Percentiles rank a stretch among this genome's conserved stretches.
phyloP scores from a whole-genome alignment of 2,888 invertebrate genomes.

The Xiphydria camelus region DNA sequence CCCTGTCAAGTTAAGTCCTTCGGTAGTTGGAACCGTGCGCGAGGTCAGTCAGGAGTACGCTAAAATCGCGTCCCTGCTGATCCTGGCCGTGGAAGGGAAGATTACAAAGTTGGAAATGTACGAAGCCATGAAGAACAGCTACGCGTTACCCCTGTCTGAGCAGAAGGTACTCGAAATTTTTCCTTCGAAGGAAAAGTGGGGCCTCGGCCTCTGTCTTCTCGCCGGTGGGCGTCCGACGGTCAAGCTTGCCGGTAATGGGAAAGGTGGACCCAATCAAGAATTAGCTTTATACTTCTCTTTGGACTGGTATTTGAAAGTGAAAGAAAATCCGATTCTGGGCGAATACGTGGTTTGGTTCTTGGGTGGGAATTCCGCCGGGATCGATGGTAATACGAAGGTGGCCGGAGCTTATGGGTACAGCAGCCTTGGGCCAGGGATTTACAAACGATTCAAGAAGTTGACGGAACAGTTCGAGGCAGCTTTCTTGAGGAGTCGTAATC shows the following conservation, averaged over 20 bases:
- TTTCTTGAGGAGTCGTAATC: slow-evolving; percentile 18
- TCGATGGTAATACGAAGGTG: slow-evolving; percentile 36
- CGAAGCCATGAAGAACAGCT: slow-evolving; percentile 32
- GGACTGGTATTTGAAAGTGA: slow-evolving; percentile 46
- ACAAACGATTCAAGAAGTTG: slow-evolving; percentile 28
- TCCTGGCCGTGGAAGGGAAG: slow-evolving; percentile 39
- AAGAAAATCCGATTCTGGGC: slow-evolving; percentile 38
- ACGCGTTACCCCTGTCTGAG: slow-evolving; percentile 34
- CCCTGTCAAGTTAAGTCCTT: slow-evolving; percentile 33
- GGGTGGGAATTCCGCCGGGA: slow-evolving; percentile 36
- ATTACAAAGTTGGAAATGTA: slow-evolving; percentile 37
- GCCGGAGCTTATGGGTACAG: slow-evolving; percentile 43
- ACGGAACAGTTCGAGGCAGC: slow-evolving; percentile 13
- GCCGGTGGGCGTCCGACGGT: slow-evolving; percentile 69
- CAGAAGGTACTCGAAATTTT: slow-evolving; percentile 36
- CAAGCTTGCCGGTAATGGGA: slow-evolving; percentile 58
- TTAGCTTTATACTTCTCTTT: slow-evolving; percentile 59
- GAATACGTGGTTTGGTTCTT: slow-evolving; percentile 44
- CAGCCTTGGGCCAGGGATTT: slow-evolving; percentile 33
- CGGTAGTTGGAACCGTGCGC: slow-evolving; percentile 14
- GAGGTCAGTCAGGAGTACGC: slow-evolving; percentile 34
- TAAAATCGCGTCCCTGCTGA: slow-evolving; percentile 37
- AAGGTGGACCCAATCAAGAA: slow-evolving; percentile 70
- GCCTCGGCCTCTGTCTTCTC: slow-evolving; percentile 59
- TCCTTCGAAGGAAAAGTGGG: slow-evolving; percentile 41